These are phyloP conservation scores for Vulpes ferrilata DNA, from an alignment of 2,113 vertebrate genomes.

Conservation along the genomic window DNA sequence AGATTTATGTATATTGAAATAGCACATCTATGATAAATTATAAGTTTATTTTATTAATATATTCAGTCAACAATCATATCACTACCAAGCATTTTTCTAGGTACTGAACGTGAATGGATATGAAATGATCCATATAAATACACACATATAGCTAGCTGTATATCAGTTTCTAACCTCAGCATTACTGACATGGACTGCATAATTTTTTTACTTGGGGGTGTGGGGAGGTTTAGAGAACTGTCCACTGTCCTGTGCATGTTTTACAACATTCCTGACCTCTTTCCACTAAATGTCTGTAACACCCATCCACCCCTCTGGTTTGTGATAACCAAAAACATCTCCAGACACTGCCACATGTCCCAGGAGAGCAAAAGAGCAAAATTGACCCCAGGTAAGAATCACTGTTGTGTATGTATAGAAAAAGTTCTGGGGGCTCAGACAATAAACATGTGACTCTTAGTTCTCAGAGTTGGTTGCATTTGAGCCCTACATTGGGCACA, in stretches of 20 bases:
- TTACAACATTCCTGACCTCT: not conserved
- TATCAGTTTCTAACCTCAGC: not conserved
- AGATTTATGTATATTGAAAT: not conserved
- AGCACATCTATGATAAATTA: not conserved
- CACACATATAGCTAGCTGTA: not conserved
- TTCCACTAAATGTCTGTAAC: not conserved
- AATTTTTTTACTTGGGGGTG: not conserved
- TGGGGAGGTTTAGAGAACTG: not conserved
- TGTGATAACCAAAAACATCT: slow-evolving; percentile 11
- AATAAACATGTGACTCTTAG: not conserved
- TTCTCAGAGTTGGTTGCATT: not conserved
- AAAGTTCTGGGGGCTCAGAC: not conserved
- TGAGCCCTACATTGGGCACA: not conserved
- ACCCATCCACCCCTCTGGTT: not conserved
- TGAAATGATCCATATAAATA: not conserved
- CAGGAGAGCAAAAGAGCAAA: not conserved
- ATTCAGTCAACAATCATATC: not conserved
- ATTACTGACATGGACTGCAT: not conserved
- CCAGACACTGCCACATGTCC: not conserved
- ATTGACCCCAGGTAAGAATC: not conserved
- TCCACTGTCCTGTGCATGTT: not conserved
- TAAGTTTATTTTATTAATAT: not conserved
- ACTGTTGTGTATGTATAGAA: not conserved
- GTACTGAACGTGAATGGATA: not conserved
- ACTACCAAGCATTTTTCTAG: not conserved